Base-by-base conservation (phyloP, 2,888 invertebrate species). In the Cheilosia soror region DNA sequence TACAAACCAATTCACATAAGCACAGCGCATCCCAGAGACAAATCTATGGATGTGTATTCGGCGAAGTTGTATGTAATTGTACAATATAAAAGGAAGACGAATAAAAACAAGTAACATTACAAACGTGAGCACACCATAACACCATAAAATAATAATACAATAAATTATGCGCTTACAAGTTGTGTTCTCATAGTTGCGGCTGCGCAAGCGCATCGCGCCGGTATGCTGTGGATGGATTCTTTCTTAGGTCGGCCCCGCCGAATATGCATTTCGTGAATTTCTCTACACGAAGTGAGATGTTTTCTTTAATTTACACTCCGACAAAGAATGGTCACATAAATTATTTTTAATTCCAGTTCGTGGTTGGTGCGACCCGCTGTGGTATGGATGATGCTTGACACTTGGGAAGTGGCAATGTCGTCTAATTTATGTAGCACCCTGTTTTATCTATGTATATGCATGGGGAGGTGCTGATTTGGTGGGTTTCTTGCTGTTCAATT, bases 271-370 rank as follows among this genome's bases (percentile, higher is more conserved):
- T 75, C 68, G 60, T 62, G 68, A 60, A 76, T 60, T 60, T 76
- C 76, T 60, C 66, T n/a, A 40, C 55, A 29, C 37, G 58, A 15
- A 60, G 66, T 60, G 57, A 68, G 73, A 73, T 73, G 73, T 62
- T 68, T 62, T 53, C 42, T 62, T 68, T 79, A 68, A 83, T 72
- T 87, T 71, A 76, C 75, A 69, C 75, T 62, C 51, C 60, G 44
- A 42, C 40, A 47, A 62, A 69, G 69, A 79, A 75, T 83, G 78
- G 66, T 65, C 62, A 71, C 75, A 83, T 87, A 83, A 87, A 87
- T 87, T 87, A 87, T 75, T 77, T 82, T 58, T 51, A 68, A 68
- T 60, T 42, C 25, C 42, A 57, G 42, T 77, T 68, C 58, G 33
- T 53, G 58, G 66, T 9, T 63, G 73, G 4, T 44, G n/a, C 11